Evolutionary conservation across 2,797 vertebrate genomes (phyloP).

Genomic region (Pelochelys cantorii): DNA sequence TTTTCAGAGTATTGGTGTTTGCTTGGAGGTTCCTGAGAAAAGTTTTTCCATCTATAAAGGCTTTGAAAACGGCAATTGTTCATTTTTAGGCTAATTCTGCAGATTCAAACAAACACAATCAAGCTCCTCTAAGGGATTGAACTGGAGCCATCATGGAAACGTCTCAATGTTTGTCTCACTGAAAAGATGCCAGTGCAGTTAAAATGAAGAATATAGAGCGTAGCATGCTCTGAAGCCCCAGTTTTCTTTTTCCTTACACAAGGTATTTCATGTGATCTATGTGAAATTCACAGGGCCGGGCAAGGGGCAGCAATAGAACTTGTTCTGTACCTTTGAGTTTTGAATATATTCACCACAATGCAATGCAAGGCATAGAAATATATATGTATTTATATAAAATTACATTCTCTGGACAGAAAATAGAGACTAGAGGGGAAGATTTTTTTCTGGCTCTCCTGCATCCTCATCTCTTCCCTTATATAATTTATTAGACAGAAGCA

Average conservation of each 20-base stretch:
- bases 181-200: neutral
- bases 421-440: neutral
- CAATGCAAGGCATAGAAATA: neutral
- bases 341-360: neutral
- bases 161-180: neutral
- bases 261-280: neutral
- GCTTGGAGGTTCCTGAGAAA: neutral
- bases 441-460: neutral
- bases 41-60: neutral
- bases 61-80: neutral
- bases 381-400: neutral
- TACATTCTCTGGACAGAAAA: neutral
- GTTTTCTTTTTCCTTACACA: neutral
- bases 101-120: neutral
- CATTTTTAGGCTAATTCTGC: neutral
- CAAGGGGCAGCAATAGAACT: neutral
- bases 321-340: no score
- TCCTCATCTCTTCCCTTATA: neutral
- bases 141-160: neutral
- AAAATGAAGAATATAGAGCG: neutral
- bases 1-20: neutral
- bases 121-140: neutral
- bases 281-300: neutral
- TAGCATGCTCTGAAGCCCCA: neutral
- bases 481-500: neutral